These are phyloP conservation scores for Tanytarsus gracilentus DNA, from an alignment of 2,888 invertebrate species.

Conservation along the genomic window DNA sequence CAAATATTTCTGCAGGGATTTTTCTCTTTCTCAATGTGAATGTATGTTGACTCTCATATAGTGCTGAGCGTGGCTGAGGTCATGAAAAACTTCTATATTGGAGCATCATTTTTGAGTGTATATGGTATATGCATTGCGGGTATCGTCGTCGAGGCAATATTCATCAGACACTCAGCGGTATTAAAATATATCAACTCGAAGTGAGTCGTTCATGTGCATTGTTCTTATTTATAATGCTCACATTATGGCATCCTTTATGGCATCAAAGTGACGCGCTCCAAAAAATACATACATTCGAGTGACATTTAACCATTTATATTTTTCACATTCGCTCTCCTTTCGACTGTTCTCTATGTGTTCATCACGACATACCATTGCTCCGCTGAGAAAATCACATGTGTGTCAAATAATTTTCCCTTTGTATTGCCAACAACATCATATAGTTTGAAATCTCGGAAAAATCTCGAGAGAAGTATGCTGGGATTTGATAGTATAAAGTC, in stretches of 20 bases:
- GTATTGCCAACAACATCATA: slow-evolving; percentile 20
- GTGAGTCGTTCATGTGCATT: background rate
- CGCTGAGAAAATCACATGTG: slow-evolving; percentile 23
- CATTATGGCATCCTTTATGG: slow-evolving; percentile 27
- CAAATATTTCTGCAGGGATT: background rate
- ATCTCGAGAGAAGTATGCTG: slow-evolving; percentile 22
- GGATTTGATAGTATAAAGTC: slow-evolving; percentile 16
- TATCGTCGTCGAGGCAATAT: background rate
- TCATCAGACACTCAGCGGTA: background rate
- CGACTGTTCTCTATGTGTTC: too few species aligned
- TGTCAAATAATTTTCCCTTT: slow-evolving; percentile 22
- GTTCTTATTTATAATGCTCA: slow-evolving; percentile 24
- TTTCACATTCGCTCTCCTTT: background rate
- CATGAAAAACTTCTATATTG: slow-evolving; percentile 6
- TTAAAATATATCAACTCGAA: slow-evolving; percentile 8
- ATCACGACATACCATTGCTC: slow-evolving; percentile 10
- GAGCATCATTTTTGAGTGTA: background rate
- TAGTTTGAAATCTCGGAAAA: slow-evolving; percentile 27
- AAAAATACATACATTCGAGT: slow-evolving; percentile 1
- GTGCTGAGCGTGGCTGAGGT: too few species aligned
- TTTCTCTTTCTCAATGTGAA: too few species aligned
- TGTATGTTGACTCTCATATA: too few species aligned
- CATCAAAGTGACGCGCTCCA: background rate
- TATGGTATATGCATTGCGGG: slow-evolving; percentile 15
- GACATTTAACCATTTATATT: background rate